Conservation (phyloP, 1,140 invertebrate species). For the Stenopsyche tienmushanensis region DNA sequence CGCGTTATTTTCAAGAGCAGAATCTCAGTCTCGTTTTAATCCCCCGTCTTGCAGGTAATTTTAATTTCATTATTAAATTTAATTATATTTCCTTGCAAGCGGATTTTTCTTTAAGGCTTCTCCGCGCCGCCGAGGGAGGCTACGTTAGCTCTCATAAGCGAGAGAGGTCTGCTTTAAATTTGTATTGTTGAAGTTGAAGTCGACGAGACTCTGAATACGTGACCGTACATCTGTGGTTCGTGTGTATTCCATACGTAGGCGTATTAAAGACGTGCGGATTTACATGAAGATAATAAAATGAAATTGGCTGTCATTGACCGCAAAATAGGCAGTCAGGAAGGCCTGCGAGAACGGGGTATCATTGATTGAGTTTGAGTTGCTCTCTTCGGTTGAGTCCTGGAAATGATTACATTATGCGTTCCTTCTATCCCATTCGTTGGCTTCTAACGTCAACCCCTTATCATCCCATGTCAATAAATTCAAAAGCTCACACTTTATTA, state of each 20-base stretch:
- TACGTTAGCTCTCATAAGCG: background rate
- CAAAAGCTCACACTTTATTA: constrained; percentile 10
- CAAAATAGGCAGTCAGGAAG: background rate
- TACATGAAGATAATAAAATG: too few relatives aligned
- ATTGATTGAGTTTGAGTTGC: background rate
- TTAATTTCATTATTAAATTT: constrained; percentile 15
- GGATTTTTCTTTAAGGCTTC: background rate
- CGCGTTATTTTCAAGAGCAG: background rate
- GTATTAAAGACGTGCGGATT: too few relatives aligned
- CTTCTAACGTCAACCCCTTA: constrained; percentile 14
- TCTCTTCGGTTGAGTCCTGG: background rate
- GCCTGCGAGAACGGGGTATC: background rate
- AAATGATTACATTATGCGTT: constrained; percentile 17
- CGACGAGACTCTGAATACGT: too few relatives aligned
- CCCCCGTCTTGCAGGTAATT: constrained; percentile 2
- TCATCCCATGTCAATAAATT: constrained; percentile 20
- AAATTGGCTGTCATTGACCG: background rate
- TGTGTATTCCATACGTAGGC: too few relatives aligned
- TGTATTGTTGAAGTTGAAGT: too few relatives aligned
- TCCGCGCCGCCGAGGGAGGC: background rate
- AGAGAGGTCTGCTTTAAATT: background rate
- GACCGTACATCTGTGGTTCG: too few relatives aligned
- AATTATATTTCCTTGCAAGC: background rate
- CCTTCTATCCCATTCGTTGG: background rate
- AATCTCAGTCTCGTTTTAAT: background rate